A percentile compares a stretch with the other conserved stretches of the same genome.
These are phyloP conservation scores for Lochmaea crataegi DNA, from an alignment of 2,888 invertebrate species.

Conservation along the genomic window DNA sequence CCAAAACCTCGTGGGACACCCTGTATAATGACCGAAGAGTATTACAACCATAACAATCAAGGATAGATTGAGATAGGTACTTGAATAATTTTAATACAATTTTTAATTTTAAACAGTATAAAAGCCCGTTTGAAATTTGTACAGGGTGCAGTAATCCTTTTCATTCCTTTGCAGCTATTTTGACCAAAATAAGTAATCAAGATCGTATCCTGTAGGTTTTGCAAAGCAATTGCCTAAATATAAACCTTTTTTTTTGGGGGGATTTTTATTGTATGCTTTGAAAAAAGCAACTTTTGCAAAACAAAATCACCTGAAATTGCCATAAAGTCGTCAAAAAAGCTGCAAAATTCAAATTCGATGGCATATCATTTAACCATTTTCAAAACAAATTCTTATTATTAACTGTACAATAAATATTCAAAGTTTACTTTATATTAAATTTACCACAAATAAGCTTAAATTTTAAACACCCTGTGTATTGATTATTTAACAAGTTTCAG, in stretches of 20 bases:
- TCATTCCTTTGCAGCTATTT: neutral
- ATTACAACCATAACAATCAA: neutral
- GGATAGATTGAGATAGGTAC: neutral
- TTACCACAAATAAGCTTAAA: neutral
- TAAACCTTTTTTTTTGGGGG: too few relatives aligned
- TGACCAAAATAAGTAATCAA: neutral
- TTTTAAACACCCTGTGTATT: slow-evolving; percentile 7
- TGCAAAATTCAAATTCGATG: neutral
- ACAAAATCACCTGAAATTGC: too few relatives aligned
- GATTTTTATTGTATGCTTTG: neutral
- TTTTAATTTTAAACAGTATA: neutral
- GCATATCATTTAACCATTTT: neutral
- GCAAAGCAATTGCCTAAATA: too few relatives aligned
- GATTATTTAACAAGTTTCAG: neutral
- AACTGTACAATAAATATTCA: slow-evolving; percentile 2
- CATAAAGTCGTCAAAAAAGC: neutral
- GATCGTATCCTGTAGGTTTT: too few relatives aligned
- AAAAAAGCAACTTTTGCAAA: too few relatives aligned
- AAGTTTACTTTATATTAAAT: neutral
- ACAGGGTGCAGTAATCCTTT: neutral
- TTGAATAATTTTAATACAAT: neutral
- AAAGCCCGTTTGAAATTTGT: neutral
- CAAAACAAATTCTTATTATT: neutral
- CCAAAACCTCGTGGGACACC: too few relatives aligned
- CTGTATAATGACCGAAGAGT: neutral